A percentile compares a stretch with the other conserved stretches of the same genome.
Conservation (phyloP, 2,888 invertebrate species). For the Pomacea canaliculata region DNA sequence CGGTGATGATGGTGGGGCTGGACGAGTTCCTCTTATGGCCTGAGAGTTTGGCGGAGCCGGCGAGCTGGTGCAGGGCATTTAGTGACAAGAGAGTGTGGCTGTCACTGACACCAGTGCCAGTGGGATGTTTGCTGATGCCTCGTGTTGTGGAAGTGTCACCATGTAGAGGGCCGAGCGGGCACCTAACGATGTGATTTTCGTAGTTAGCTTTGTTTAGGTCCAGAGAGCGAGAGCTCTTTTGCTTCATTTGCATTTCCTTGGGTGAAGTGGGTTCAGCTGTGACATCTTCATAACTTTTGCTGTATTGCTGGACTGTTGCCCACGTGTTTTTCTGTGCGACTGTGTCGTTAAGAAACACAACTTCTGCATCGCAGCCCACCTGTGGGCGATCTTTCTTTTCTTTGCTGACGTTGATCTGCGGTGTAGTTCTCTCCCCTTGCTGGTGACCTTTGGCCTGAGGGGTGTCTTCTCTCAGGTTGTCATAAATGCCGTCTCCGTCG, state of each 20-base stretch:
- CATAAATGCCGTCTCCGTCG: slow-evolving; percentile 1
- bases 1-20: not conserved
- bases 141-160: not conserved
- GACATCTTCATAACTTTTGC: slow-evolving; percentile 1
- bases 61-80: not conserved
- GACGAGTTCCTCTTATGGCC: not conserved
- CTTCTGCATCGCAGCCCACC: not conserved
- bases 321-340: not conserved
- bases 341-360: not conserved
- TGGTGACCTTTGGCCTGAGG: no score
- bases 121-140: not conserved
- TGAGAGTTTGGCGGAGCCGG: not conserved
- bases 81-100: not conserved
- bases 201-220: not conserved
- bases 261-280: not conserved
- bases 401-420: not conserved
- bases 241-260: not conserved
- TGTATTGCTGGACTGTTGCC: not conserved
- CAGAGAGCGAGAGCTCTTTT: not conserved
- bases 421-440: not conserved
- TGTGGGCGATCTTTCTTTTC: not conserved
- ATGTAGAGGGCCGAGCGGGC: not conserved
- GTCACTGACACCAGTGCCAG: not conserved
- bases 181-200: not conserved
- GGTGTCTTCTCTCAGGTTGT: slow-evolving; percentile 1